Percentiles rank a stretch among this genome's conserved stretches.
Conservation (phyloP, 2,888 invertebrate genomes). For the Drosophila setosimentum region DNA sequence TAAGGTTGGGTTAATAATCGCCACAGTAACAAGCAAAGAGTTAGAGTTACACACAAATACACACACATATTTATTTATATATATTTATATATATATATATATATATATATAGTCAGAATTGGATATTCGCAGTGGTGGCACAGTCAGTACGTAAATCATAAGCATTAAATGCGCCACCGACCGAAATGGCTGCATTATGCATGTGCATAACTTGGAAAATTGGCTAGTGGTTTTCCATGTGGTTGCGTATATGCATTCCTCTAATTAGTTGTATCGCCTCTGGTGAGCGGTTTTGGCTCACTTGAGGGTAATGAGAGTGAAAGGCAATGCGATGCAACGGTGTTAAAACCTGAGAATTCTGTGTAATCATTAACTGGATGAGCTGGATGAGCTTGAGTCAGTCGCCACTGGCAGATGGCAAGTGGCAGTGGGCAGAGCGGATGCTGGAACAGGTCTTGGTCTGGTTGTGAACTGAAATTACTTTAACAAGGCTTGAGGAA, state of each 20-base stretch:
- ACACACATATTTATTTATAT: background rate
- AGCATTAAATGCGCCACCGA: conserved; percentile 51
- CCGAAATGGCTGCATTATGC: conserved; percentile 68
- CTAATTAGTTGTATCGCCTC: conserved; percentile 69
- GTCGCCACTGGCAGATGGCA: background rate
- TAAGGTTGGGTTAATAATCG: conserved; percentile 74
- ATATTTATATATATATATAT: background rate
- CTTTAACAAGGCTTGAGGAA: conserved; percentile 41
- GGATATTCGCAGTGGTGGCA: conserved; percentile 41
- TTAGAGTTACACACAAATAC: conserved; percentile 15
- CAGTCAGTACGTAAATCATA: conserved; percentile 72
- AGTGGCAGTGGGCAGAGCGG: conserved; percentile 28
- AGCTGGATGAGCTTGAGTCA: conserved; percentile 32
- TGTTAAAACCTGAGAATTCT: conserved; percentile 36
- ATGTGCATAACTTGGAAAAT: conserved; percentile 68
- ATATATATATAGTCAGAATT: conserved; percentile 13
- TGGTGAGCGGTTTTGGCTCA: conserved; percentile 30
- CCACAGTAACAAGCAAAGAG: conserved; percentile 33
- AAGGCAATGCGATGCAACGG: conserved; percentile 51
- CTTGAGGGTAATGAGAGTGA: conserved; percentile 66
- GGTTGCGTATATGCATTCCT: conserved; percentile 57
- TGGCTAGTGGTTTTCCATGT: conserved; percentile 23
- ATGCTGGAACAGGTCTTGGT: conserved; percentile 50
- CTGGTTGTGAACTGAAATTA: conserved; percentile 25
- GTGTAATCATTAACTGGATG: conserved; percentile 35